A percentile compares a stretch with the other conserved stretches of the same genome.
phyloP scores from a whole-genome alignment of 2,888 invertebrate species.

The Xiphydria camelus region DNA sequence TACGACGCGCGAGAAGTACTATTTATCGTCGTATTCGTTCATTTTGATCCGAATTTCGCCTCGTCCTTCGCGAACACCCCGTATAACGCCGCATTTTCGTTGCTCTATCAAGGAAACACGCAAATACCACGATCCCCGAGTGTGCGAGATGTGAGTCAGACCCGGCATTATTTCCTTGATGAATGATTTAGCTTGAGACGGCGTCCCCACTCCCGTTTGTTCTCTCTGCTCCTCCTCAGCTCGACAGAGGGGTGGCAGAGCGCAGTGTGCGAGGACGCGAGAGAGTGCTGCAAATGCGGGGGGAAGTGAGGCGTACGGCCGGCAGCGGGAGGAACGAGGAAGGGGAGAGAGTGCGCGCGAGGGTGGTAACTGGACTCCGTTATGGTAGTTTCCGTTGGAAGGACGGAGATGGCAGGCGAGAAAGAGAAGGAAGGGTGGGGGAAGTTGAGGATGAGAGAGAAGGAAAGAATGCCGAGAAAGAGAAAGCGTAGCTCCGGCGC shows the following conservation, averaged over 20 bases:
- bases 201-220: constrained; percentile 15
- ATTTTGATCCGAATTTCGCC: no score
- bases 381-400: neutral
- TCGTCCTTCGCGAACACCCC: no score
- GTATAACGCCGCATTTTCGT: no score
- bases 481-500: constrained; percentile 50
- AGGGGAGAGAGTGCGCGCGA: constrained; percentile 8
- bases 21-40: no score
- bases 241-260: constrained; percentile 21
- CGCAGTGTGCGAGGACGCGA: constrained; percentile 18
- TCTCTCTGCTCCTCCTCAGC: constrained; percentile 8
- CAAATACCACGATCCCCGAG: constrained; percentile 28
- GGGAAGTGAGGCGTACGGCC: constrained; percentile 9
- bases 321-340: constrained; percentile 17
- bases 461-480: constrained; percentile 27
- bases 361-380: neutral
- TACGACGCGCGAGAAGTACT: no score
- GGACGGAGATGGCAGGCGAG: neutral
- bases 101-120: constrained; percentile 23
- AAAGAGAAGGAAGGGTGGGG: constrained; percentile 6
- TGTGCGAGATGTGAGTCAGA: constrained; percentile 41
- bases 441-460: constrained; percentile 2
- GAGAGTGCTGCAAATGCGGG: constrained; percentile 7
- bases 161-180: constrained; percentile 47
- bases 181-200: constrained; percentile 45